Evolutionary conservation across 1,140 invertebrate species (phyloP).

Genomic region (Probaryconus sp.): DNA sequence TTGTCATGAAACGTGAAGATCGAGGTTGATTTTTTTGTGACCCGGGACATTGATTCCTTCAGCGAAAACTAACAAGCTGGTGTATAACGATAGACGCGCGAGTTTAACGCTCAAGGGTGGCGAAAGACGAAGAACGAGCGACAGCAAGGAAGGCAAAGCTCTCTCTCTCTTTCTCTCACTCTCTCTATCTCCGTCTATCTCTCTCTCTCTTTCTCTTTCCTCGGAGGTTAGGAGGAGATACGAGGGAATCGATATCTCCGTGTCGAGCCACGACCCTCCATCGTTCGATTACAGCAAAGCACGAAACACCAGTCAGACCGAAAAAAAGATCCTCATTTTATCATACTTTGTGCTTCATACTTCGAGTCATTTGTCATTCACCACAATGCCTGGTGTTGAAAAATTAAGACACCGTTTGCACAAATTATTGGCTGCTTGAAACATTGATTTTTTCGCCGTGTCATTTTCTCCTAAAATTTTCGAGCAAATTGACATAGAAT

Average conservation of each 20-base stretch:
- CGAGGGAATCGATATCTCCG: conserved; percentile 55
- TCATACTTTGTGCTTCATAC: no score
- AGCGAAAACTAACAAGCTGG: conserved; percentile 62
- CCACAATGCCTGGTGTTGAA: no score
- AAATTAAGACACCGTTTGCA: no score
- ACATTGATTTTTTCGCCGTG: no score
- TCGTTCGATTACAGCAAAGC: conserved; percentile 58
- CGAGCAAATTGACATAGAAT: no score
- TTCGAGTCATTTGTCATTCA: no score
- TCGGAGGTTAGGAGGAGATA: conserved; percentile 41
- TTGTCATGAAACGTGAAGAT: conserved; percentile 18
- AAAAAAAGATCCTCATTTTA: conserved; percentile 8
- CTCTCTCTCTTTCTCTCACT: no score
- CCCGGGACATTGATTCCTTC: conserved; percentile 55
- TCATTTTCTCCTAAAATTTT: no score
- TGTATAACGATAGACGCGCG: conserved; percentile 53
- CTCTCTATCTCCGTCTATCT: conserved; percentile 9
- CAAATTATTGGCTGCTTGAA: no score
- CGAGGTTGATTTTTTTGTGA: conserved; percentile 34
- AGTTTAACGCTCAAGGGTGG: conserved; percentile 62
- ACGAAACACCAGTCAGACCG: conserved; percentile 43
- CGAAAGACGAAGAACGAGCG: conserved; percentile 51
- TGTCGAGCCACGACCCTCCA: conserved; percentile 55
- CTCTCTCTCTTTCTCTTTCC: no score
- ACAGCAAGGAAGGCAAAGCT: conserved; percentile 33